Conservation (phyloP, 2,113 vertebrate species). For the Pseudolaguvia tuberculata region DNA sequence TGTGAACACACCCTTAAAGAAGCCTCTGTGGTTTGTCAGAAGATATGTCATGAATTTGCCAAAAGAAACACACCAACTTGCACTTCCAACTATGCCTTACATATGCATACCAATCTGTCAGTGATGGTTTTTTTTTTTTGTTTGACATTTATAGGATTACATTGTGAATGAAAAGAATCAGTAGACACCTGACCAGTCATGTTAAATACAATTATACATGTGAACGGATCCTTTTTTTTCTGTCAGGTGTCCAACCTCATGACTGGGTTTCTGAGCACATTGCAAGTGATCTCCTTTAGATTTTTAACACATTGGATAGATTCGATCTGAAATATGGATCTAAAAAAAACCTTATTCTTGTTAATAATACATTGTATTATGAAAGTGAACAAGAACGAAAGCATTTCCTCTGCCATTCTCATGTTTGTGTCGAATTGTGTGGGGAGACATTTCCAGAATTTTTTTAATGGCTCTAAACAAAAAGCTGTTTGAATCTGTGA, state of each 20-base stretch:
- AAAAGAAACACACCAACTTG: slow-evolving; percentile 19
- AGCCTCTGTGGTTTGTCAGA: not conserved
- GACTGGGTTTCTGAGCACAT: slow-evolving; percentile 48
- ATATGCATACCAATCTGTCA: slow-evolving; percentile 35
- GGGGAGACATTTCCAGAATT: not conserved
- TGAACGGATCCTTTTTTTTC: slow-evolving; percentile 50
- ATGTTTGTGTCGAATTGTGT: not conserved
- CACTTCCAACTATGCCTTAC: slow-evolving; percentile 67
- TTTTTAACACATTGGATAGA: too few relatives aligned
- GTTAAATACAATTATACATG: slow-evolving; percentile 64
- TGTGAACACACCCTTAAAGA: not conserved
- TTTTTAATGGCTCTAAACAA: not conserved
- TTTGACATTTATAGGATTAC: slow-evolving; percentile 56
- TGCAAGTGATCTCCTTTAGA: too few relatives aligned
- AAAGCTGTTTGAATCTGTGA: not conserved
- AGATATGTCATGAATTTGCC: not conserved
- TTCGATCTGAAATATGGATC: too few relatives aligned
- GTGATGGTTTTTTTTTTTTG: slow-evolving; percentile 44
- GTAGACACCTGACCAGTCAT: slow-evolving; percentile 50
- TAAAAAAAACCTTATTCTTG: too few relatives aligned
- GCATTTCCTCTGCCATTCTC: not conserved
- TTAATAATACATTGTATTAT: not conserved
- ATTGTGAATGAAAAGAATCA: slow-evolving; percentile 40
- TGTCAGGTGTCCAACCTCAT: slow-evolving; percentile 59
- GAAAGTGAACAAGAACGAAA: not conserved